phyloP scores from a whole-genome alignment of 1,140 invertebrate genomes.

The Parapsyche elsis region DNA sequence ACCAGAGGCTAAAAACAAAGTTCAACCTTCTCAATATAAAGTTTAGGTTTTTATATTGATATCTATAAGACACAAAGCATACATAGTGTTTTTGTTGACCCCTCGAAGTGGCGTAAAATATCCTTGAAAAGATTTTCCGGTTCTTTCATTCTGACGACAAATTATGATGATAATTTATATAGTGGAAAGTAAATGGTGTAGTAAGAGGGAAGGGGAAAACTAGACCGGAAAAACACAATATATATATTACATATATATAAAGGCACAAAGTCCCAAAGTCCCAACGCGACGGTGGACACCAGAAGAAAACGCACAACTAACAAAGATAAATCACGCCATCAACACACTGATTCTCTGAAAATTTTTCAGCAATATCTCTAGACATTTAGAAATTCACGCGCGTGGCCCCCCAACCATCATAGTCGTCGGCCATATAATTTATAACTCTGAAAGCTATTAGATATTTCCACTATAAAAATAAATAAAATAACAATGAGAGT shows the following conservation, averaged over 20 bases:
- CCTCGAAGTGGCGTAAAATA: not conserved
- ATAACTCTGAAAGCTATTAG: too few species aligned
- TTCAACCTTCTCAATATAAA: too few species aligned
- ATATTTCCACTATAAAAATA: too few species aligned
- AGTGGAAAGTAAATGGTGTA: not conserved
- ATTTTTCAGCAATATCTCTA: not conserved
- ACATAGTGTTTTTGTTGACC: too few species aligned
- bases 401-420: too few species aligned
- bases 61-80: too few species aligned
- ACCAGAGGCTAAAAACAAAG: too few species aligned
- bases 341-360: not conserved
- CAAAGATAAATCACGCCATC: conserved; percentile 30
- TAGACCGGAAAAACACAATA: not conserved
- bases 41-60: too few species aligned
- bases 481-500: too few species aligned
- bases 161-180: conserved; percentile 12
- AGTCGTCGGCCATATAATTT: too few species aligned
- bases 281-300: not conserved
- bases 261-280: not conserved
- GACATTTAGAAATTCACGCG: not conserved
- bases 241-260: not conserved
- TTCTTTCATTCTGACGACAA: not conserved
- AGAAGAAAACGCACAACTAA: not conserved
- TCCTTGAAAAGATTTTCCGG: not conserved
- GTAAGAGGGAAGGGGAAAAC: not conserved